phyloP scores from a whole-genome alignment of 2,113 vertebrate species.

The Leucopternis melanops region DNA sequence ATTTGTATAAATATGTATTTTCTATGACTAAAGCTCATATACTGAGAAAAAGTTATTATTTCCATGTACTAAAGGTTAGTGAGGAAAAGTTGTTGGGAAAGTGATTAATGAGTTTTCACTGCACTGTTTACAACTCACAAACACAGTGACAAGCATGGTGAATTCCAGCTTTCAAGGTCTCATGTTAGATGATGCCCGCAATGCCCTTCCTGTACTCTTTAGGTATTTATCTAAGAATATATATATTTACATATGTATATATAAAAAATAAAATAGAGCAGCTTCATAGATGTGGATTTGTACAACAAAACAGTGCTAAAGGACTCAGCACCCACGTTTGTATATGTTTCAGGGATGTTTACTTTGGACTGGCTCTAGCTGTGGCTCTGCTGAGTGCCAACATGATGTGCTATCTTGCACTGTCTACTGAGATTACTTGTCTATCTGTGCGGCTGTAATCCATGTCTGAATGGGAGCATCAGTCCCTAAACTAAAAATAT shows the following conservation, averaged over 20 bases:
- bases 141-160: neutral
- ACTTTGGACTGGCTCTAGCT: neutral
- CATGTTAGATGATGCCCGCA: neutral
- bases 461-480: neutral
- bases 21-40: neutral
- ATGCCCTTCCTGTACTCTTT: neutral
- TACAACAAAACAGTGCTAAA: neutral
- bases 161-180: neutral
- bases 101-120: neutral
- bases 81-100: neutral
- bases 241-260: neutral
- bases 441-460: neutral
- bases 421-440: neutral
- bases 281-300: neutral
- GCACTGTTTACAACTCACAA: neutral
- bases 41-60: neutral
- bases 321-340: neutral
- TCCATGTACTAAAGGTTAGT: neutral
- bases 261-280: neutral
- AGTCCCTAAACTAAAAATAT: slow-evolving; percentile 48
- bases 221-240: neutral
- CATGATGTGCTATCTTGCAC: fast-evolving
- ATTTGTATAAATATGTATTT: slow-evolving; percentile 35
- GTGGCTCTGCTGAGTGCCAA: neutral
- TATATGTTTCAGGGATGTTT: neutral